Evolutionary conservation across 2,797 vertebrate species (phyloP).

Genomic region (Clangula hyemalis): DNA sequence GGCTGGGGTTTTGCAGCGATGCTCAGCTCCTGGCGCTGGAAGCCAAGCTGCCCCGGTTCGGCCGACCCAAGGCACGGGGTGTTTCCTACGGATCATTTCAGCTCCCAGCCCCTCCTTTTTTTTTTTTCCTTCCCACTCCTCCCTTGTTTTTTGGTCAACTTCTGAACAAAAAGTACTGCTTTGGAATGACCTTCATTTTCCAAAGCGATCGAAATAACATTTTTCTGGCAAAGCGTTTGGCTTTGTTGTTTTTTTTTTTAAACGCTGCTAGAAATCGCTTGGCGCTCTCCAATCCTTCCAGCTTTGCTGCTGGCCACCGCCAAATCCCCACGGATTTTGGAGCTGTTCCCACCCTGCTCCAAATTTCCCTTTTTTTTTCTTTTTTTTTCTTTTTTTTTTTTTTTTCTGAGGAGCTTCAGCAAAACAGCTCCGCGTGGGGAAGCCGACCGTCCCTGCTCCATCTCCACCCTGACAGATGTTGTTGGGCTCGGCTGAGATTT

Average conservation of each 20-base stretch:
- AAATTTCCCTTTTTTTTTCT: neutral
- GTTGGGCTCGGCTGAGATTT: neutral
- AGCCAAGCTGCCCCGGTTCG: neutral
- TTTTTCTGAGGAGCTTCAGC: neutral
- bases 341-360: neutral
- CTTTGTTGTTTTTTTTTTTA: constrained; percentile 23
- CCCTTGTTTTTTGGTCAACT: neutral
- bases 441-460: neutral
- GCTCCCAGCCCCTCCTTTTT: neutral
- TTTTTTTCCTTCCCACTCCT: neutral
- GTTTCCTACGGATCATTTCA: neutral
- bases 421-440: neutral
- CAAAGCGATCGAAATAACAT: constrained; percentile 24
- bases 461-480: neutral
- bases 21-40: neutral
- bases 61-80: neutral
- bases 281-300: neutral
- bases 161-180: neutral
- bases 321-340: neutral
- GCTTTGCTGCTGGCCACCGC: neutral
- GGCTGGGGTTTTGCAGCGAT: neutral
- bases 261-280: neutral
- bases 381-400: neutral
- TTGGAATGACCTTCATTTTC: neutral
- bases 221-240: neutral